Conservation (phyloP, 2,797 vertebrate genomes). For the Pipistrellus pipistrellus region DNA sequence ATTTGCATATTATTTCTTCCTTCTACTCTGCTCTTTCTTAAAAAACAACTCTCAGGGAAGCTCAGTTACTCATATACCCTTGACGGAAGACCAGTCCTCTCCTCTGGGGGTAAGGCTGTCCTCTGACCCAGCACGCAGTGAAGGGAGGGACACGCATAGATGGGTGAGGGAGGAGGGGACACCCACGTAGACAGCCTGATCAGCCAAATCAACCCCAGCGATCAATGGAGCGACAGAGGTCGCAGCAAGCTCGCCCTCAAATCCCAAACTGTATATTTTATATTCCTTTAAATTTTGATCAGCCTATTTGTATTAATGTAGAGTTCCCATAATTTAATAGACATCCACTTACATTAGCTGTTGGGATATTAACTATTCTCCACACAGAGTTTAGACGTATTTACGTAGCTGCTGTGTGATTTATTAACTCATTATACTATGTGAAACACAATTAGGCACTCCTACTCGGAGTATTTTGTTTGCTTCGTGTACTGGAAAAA, state of each 20-base stretch:
- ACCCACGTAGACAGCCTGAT: too few species aligned
- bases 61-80: too few species aligned
- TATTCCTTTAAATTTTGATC: conserved; percentile 21
- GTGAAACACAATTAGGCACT: conserved; percentile 52
- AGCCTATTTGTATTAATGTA: not conserved
- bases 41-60: not conserved
- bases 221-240: too few species aligned
- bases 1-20: not conserved
- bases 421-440: conserved; percentile 20
- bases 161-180: too few species aligned
- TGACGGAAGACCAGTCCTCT: too few species aligned
- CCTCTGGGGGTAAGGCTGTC: too few species aligned
- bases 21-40: not conserved
- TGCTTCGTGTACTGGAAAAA: conserved; percentile 52
- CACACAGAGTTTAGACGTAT: not conserved
- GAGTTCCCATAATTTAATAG: not conserved
- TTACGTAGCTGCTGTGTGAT: not conserved
- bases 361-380: conserved; percentile 24
- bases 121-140: too few species aligned
- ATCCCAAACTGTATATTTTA: not conserved
- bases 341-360: not conserved
- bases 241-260: too few species aligned
- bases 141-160: too few species aligned
- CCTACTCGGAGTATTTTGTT: conserved; percentile 45
- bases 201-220: too few species aligned